Percentiles rank a stretch among this genome's conserved stretches.
Conservation (phyloP, 2,797 vertebrate genomes). For the Pseudochirops cupreus region DNA sequence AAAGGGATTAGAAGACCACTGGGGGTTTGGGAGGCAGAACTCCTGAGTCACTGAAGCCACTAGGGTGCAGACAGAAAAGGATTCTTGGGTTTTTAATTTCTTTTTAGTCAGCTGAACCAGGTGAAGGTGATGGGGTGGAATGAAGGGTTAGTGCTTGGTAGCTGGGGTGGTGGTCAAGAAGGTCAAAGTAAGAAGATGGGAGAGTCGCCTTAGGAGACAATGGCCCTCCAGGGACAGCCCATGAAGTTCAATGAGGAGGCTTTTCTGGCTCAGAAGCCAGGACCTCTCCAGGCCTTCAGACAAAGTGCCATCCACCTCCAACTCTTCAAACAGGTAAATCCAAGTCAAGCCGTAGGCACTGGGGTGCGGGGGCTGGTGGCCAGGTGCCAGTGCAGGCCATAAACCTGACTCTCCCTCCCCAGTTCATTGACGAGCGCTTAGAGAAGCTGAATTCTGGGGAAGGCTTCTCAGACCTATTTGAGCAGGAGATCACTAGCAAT, state of each 20-base stretch:
- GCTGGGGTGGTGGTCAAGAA: not conserved
- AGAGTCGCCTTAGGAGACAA: not conserved
- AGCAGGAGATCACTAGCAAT: conserved; percentile 90
- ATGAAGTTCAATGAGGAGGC: conserved; percentile 88
- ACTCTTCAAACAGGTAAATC: conserved; percentile 92
- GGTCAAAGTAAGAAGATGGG: not conserved
- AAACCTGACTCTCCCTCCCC: not conserved
- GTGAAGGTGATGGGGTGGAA: not conserved
- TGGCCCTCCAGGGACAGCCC: conserved; percentile 85
- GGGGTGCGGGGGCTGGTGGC: not conserved
- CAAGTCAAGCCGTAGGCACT: not conserved
- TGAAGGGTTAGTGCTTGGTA: not conserved
- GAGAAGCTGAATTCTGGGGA: conserved; percentile 89
- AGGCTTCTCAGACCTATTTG: conserved; percentile 91
- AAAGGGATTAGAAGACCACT: not conserved
- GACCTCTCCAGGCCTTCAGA: conserved; percentile 89
- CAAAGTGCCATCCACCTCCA: conserved; percentile 91
- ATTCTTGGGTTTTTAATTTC: not conserved
- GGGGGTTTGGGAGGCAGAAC: not conserved
- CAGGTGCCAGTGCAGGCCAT: not conserved
- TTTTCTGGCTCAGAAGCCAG: conserved; percentile 90
- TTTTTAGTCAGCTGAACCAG: not conserved
- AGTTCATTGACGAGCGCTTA: conserved; percentile 93
- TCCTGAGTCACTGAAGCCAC: not conserved
- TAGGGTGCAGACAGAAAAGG: not conserved